A percentile compares a stretch with the other conserved stretches of the same genome.
Evolutionary conservation across 2,113 vertebrate genomes (phyloP).

Genomic region (Pogonocichla stellata): DNA sequence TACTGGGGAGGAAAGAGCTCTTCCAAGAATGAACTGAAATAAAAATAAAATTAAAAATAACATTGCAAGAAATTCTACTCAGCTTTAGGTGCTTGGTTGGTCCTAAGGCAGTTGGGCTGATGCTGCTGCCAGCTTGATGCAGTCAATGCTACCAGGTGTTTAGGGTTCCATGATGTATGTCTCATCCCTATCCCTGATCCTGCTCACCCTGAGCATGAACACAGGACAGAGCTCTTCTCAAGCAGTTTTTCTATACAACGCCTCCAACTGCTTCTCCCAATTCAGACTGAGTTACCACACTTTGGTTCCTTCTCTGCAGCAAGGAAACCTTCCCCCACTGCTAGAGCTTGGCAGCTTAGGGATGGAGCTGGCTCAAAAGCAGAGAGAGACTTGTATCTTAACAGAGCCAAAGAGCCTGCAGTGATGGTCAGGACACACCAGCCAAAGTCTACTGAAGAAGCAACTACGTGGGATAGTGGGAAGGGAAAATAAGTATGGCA

Average conservation of each 20-base stretch:
- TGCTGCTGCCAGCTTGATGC: background rate
- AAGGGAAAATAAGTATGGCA: background rate
- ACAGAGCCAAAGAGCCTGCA: background rate
- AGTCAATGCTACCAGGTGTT: background rate
- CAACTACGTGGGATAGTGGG: background rate
- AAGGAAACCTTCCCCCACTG: background rate
- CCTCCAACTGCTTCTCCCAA: background rate
- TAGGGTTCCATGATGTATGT: background rate
- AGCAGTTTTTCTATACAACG: background rate
- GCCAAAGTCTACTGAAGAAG: background rate
- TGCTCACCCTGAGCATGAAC: background rate
- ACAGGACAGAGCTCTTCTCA: background rate
- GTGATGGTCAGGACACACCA: background rate
- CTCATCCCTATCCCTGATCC: background rate
- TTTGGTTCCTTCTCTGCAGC: background rate
- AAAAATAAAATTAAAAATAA: background rate
- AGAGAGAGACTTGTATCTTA: background rate
- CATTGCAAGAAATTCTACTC: background rate
- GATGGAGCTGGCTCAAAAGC: background rate
- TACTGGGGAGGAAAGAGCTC: background rate
- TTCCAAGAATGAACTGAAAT: background rate
- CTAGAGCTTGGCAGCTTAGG: background rate
- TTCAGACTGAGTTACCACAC: background rate
- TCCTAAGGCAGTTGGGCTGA: no score
- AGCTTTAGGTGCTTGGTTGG: background rate